These are phyloP conservation scores for Harpegnathos saltator DNA, from an alignment of 1,140 invertebrate species.

Conservation along the genomic window DNA sequence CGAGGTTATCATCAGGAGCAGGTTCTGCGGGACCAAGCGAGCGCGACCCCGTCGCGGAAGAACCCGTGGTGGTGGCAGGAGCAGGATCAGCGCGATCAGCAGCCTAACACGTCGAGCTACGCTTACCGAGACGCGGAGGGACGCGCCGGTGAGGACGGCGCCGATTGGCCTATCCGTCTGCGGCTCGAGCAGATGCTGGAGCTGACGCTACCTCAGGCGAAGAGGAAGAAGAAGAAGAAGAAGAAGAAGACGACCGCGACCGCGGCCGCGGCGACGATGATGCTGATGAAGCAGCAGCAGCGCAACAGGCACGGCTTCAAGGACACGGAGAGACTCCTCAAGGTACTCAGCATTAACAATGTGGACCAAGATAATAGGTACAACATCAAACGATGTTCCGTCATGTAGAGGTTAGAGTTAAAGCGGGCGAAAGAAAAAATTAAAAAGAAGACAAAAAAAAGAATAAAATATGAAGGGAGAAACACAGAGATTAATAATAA, in stretches of 20 bases:
- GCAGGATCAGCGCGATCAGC: conserved; percentile 43
- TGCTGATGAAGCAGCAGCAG: conserved; percentile 76
- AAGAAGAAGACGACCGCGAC: conserved; percentile 65
- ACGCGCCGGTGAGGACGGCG: conserved; percentile 71
- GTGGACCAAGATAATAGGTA: conserved; percentile 85
- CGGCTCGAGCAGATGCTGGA: conserved; percentile 83
- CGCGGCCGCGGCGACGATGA: conserved; percentile 68
- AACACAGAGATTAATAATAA: too few species aligned
- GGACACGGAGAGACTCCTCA: conserved; percentile 84
- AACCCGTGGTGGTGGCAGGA: conserved; percentile 47
- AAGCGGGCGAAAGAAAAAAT: background rate
- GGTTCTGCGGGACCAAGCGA: conserved; percentile 8
- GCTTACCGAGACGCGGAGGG: conserved; percentile 62
- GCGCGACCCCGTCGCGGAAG: conserved; percentile 31
- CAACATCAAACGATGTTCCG: conserved; percentile 83
- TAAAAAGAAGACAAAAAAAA: background rate
- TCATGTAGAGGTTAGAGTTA: conserved; percentile 80
- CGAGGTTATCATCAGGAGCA: conserved; percentile 5
- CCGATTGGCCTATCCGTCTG: conserved; percentile 80
- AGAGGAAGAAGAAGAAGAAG: conserved; percentile 74
- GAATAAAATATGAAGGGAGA: background rate
- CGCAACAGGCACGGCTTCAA: conserved; percentile 78
- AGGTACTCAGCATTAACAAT: conserved; percentile 84
- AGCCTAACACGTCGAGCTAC: conserved; percentile 58
- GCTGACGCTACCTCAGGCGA: conserved; percentile 78